Conservation (phyloP, 2,888 invertebrate genomes). For the Halictus quadricinctus region DNA sequence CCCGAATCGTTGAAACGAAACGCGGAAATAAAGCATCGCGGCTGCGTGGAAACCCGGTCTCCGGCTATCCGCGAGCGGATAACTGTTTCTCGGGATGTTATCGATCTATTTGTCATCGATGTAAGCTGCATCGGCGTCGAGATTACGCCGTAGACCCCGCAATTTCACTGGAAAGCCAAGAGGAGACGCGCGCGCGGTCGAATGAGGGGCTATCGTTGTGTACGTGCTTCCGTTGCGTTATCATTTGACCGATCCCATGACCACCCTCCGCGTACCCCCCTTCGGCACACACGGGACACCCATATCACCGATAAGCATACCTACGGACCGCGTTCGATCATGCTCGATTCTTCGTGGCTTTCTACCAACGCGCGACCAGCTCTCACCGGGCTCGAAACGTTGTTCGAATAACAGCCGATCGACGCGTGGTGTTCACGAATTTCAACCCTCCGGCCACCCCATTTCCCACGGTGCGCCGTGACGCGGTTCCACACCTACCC, state of each 20-base stretch:
- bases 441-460: not conserved
- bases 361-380: not conserved
- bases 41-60: slow-evolving; percentile 25
- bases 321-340: slow-evolving; percentile 8
- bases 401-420: not conserved
- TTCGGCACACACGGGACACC: slow-evolving; percentile 37
- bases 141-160: slow-evolving; percentile 33
- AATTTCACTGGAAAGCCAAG: slow-evolving; percentile 59
- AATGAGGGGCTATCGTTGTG: slow-evolving; percentile 51
- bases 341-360: slow-evolving; percentile 16
- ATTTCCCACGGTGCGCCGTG: not conserved
- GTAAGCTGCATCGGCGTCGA: slow-evolving; percentile 36
- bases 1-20: slow-evolving; percentile 27
- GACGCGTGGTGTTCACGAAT: not conserved
- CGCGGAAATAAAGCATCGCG: slow-evolving; percentile 36
- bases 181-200: slow-evolving; percentile 30
- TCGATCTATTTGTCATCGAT: slow-evolving; percentile 50
- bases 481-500: not conserved
- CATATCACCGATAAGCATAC: slow-evolving; percentile 58
- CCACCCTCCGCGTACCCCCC: not conserved
- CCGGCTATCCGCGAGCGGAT: slow-evolving; percentile 6
- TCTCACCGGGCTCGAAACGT: not conserved
- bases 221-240: slow-evolving; percentile 66
- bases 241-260: slow-evolving; percentile 55
- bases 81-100: slow-evolving; percentile 53